Evolutionary conservation across 1,140 invertebrate species (phyloP), one percentile per base, ranked within the genome.

Genomic region (Trichogramma pretiosum): DNA sequence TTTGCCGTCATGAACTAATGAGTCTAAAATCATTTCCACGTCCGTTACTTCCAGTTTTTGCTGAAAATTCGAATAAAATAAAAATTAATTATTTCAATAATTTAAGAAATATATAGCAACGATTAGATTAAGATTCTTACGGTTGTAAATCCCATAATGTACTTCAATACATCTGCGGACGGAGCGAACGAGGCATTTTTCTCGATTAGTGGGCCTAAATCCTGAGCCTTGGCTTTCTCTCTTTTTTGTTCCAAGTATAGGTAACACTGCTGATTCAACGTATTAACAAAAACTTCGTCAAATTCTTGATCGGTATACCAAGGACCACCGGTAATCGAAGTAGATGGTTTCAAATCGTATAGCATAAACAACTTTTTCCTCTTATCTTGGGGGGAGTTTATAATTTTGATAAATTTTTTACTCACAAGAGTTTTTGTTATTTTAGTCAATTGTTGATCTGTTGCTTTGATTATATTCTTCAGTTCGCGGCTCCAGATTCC

Each of bases 281-380:
- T 82, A 65, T 98, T 91, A 2, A 98, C 94, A 80, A 98, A 98
- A 72, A 97, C 93, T 0, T 87, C 87, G 64, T 98, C 95, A 75
- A 98, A 98, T 59, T 97, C 93, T 70, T 97, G 90, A 71, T 95
- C 92, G 64, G 91, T 92, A 68, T 98, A 98, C 89, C 93, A 99
- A 1, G 93, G 87, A 5, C 95, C 95, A 18, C 95, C 95, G 38
- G 93, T 96, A n/a, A 99, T 81, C 8, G 91, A 87, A 51, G 82
- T 77, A 68, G 97, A 93, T 22, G 95, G 93, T 69, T 97, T 91
- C 41, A 98, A 70, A 63, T 95, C 84, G 59, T 83, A 96, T 0
- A 98, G 68, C 90, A 98, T 98, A 59, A 97, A 98, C 0, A 97
- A 87, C 67, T 95, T 96, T 62, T 95, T 97, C 67, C 93, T 95